Percentiles rank a stretch among this genome's conserved stretches.
Conservation (phyloP, 2,888 invertebrate genomes). For the Bimastos eiseni region DNA sequence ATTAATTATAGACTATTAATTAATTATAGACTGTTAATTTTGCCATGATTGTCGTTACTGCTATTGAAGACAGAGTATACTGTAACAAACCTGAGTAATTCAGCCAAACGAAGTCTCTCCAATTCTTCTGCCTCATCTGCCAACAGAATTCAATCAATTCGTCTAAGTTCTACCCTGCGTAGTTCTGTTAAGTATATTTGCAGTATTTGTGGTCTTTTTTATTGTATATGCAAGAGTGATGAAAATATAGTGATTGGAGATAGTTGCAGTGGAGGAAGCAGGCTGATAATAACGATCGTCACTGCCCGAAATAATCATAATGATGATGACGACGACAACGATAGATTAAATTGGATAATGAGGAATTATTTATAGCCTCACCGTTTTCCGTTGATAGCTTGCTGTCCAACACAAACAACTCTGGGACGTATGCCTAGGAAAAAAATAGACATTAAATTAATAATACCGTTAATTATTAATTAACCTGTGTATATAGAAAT, state of each 20-base stretch:
- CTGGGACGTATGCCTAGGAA: constrained; percentile 4
- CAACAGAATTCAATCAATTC: not conserved
- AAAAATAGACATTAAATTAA: too few relatives aligned
- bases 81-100: not conserved
- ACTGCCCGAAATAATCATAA: too few relatives aligned
- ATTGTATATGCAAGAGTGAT: not conserved
- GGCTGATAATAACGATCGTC: too few relatives aligned
- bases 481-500: not conserved
- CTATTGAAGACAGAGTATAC: not conserved
- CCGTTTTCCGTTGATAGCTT: not conserved
- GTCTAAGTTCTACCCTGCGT: not conserved
- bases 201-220: too few relatives aligned
- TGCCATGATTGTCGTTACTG: too few relatives aligned
- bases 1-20: too few relatives aligned
- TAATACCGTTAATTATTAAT: not conserved
- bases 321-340: not conserved
- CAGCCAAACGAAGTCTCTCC: constrained; percentile 19
- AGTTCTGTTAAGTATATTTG: too few relatives aligned
- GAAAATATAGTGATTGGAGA: not conserved
- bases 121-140: not conserved
- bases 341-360: not conserved
- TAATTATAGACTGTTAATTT: too few relatives aligned
- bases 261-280: not conserved
- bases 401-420: constrained; percentile 19
- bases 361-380: not conserved